Percentiles rank a stretch among this genome's conserved stretches.
Conservation (phyloP, 2,113 vertebrate species). For the Laticauda colubrina region DNA sequence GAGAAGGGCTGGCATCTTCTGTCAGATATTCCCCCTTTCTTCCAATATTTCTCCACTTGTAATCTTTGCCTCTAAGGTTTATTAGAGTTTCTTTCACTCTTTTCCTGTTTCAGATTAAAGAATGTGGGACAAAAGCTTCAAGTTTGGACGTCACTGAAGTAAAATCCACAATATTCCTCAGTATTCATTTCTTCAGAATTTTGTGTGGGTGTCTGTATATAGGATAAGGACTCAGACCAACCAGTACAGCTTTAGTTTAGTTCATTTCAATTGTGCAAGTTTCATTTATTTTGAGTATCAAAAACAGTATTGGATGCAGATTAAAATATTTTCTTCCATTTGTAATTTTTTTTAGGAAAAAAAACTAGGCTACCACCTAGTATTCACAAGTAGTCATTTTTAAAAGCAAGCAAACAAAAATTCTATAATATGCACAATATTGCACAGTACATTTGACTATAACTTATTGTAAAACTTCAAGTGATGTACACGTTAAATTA, state of each 20-base stretch:
- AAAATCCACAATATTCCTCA: background rate
- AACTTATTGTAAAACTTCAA: background rate
- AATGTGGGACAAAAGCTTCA: background rate
- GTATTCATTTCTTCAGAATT: background rate
- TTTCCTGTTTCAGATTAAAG: background rate
- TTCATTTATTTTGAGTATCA: background rate
- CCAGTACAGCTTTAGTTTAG: background rate
- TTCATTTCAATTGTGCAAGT: background rate
- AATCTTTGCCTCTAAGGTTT: background rate
- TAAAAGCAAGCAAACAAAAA: background rate
- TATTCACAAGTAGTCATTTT: background rate
- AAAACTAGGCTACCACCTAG: background rate
- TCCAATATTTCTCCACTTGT: background rate
- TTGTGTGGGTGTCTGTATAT: background rate
- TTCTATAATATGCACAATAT: background rate
- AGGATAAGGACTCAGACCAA: background rate
- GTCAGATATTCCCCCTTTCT: conserved; percentile 4
- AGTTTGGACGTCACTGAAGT: background rate
- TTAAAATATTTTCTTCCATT: background rate
- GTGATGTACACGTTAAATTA: background rate
- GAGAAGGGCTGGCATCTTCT: background rate
- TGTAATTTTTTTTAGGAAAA: background rate
- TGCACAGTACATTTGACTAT: background rate
- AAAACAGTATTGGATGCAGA: background rate
- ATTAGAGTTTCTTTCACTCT: background rate